A percentile compares a stretch with the other conserved stretches of the same genome.
These are phyloP conservation scores for Acleris literana DNA, from an alignment of 2,888 invertebrate species.

Conservation along the genomic window DNA sequence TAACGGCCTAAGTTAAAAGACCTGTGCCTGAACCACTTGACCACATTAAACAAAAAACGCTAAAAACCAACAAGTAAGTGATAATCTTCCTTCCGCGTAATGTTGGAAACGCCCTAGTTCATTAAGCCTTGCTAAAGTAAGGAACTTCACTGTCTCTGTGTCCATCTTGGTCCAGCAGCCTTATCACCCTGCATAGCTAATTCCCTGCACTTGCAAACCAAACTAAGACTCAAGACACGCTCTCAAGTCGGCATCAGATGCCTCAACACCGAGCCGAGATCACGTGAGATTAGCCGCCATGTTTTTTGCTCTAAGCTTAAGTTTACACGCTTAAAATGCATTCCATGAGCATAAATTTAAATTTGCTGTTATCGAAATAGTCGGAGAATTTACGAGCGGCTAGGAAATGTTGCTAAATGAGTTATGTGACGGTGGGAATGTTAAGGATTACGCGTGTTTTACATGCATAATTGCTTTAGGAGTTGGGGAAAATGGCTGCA, in stretches of 20 bases:
- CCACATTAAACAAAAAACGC: no score
- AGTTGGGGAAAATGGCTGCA: conserved; percentile 20
- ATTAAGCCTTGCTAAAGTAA: no score
- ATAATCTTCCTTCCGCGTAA: no score
- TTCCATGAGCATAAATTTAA: conserved; percentile 76
- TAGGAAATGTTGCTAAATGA: conserved; percentile 67
- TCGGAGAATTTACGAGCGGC: conserved; percentile 71
- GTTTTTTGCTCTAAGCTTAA: conserved; percentile 68
- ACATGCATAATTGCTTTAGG: conserved; percentile 57
- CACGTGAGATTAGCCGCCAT: conserved; percentile 73
- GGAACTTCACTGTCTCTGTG: background rate
- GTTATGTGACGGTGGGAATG: conserved; percentile 60
- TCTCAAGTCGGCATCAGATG: conserved; percentile 48
- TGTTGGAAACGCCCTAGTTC: no score
- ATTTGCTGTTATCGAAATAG: conserved; percentile 79
- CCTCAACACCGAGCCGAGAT: conserved; percentile 57
- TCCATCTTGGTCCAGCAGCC: conserved; percentile 27
- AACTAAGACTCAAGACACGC: conserved; percentile 12
- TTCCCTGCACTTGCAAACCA: conserved; percentile 28
- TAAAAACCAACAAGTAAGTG: no score
- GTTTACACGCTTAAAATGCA: conserved; percentile 73
- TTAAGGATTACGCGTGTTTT: conserved; percentile 55
- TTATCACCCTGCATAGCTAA: conserved; percentile 34
- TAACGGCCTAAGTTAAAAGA: no score
- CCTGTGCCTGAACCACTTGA: no score